These are phyloP conservation scores for Caracal caracal DNA, from an alignment of 2,113 vertebrate species.

Conservation along the genomic window DNA sequence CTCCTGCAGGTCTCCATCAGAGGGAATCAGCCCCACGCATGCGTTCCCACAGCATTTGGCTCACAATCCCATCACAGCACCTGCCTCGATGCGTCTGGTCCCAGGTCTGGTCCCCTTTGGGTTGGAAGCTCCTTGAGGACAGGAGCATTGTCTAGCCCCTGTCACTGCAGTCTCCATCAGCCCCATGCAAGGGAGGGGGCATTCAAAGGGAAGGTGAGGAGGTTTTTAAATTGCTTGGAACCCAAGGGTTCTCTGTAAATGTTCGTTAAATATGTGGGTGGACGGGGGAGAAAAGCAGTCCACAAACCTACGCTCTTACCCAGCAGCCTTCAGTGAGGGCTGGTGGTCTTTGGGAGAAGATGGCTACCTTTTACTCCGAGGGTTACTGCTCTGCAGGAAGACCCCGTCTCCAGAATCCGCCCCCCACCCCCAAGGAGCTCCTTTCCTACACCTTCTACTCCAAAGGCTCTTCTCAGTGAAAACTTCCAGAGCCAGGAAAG, in stretches of 20 bases:
- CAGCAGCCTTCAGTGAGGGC: background rate
- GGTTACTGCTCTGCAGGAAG: background rate
- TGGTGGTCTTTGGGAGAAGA: background rate
- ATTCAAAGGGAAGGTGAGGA: background rate
- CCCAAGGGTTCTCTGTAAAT: background rate
- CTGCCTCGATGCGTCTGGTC: background rate
- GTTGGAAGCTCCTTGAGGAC: background rate
- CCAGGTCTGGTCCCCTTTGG: background rate
- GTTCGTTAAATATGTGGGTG: background rate
- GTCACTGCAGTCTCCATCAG: background rate
- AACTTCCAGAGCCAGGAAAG: background rate
- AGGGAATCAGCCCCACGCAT: accelerated
- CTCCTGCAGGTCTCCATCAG: background rate
- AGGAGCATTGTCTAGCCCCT: background rate
- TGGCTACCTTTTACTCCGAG: background rate
- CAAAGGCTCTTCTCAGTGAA: background rate
- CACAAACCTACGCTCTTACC: background rate
- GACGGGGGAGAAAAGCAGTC: background rate
- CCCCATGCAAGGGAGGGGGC: background rate
- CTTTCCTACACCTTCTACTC: background rate
- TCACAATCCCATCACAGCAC: background rate
- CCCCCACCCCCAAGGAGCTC: background rate
- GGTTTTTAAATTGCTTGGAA: background rate
- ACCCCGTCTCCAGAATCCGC: background rate
- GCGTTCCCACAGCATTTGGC: too few relatives aligned